Base-by-base conservation (phyloP, 2,888 invertebrate species). In the Gonocerus acuteangulatus region DNA sequence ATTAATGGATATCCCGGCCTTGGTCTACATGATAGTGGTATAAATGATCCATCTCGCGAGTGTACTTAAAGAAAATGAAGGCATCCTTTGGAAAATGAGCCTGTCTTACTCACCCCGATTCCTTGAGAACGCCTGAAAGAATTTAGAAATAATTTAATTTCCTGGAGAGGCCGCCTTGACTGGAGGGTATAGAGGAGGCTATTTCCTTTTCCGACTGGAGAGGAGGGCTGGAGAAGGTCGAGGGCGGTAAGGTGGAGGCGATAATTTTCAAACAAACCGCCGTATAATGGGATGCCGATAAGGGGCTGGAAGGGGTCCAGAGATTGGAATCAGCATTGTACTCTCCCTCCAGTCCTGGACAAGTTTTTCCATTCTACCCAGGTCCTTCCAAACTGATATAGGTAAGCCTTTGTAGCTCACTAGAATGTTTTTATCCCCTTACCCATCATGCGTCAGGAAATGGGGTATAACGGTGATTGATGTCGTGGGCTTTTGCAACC, bases 221-320 rank as follows among this genome's bases (percentile, higher is more conserved):
- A 32, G 21, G 3, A n/a, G 48, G 16, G 32, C 27, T 13, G 27
- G 27, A 27, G 27, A 27, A 27, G 27, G 27, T 9, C 4, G 27
- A 6, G 27, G 27, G 4, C 9, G 4, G 4, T 9, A 27, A 27
- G 27, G 27, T 27, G 9, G 27, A 27, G 21, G 34, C 1, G 51
- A 51, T 51, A 51, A 51, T 51, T 34, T 51, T 23, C 51, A 51
- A 32, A 51, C 51, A 51, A 51, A 51, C 34, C 19, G 19, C 19
- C 36, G 32, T 19, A 34, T 51, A 48, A 48, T 48, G 16, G 51
- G 32, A 51, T 32, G 51, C 51, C 19, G 51, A 51, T 51, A 36
- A 34, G 6, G n/a, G 42, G 7, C 6, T 1, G 18, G 27, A 27
- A 27, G 27, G 27, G 27, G 4, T 9, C 4, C 27, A 27, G 4